Percentiles rank a stretch among this genome's conserved stretches.
These are phyloP conservation scores for Prunella fulvescens DNA, from an alignment of 2,113 vertebrate genomes.

Conservation along the genomic window DNA sequence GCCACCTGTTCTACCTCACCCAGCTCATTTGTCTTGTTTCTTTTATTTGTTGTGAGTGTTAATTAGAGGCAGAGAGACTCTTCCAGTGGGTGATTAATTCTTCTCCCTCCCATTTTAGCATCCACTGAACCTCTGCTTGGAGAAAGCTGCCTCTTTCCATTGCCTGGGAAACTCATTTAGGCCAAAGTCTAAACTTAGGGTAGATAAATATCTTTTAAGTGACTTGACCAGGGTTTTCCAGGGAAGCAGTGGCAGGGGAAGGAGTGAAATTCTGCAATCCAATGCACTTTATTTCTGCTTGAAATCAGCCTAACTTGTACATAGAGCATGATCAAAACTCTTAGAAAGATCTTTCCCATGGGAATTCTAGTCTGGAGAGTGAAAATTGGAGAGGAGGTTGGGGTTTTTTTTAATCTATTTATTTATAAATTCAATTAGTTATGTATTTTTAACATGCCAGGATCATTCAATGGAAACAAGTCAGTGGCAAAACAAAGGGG, in stretches of 20 bases:
- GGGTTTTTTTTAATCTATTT: background rate
- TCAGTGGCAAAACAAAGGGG: background rate
- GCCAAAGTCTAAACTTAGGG: background rate
- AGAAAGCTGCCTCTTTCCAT: background rate
- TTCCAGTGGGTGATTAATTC: background rate
- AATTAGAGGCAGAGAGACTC: background rate
- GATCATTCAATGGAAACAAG: background rate
- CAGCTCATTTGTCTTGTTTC: background rate
- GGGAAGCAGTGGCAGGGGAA: background rate
- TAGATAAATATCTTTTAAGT: background rate
- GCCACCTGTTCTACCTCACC: background rate
- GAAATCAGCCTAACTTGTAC: background rate
- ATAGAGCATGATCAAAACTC: background rate
- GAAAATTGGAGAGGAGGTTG: background rate
- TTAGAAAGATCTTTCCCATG: background rate
- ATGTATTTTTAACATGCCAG: background rate
- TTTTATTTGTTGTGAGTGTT: background rate
- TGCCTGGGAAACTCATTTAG: background rate
- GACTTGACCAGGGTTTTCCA: background rate
- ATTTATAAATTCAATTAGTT: background rate
- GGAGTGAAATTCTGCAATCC: background rate
- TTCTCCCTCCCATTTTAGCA: background rate
- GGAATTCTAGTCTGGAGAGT: background rate
- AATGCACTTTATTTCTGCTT: background rate
- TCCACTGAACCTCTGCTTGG: background rate